phyloP scores from a whole-genome alignment of 2,888 invertebrate genomes.

The Drymonia ruficornis region DNA sequence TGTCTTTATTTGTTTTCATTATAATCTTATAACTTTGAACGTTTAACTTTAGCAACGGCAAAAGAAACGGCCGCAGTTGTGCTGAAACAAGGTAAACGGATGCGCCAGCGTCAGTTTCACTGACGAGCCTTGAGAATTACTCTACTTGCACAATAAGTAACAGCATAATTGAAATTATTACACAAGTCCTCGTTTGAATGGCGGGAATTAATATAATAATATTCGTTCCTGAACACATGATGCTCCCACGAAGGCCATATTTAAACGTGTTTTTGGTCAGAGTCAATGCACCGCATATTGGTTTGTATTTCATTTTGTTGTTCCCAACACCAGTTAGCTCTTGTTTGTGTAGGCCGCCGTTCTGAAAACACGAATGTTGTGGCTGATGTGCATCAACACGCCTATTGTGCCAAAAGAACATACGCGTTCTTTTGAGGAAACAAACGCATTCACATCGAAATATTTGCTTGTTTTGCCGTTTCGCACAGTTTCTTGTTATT shows the following conservation, averaged over 20 bases:
- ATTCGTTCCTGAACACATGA: slow-evolving; percentile 7
- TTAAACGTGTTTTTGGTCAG: slow-evolving; percentile 1
- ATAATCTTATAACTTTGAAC: background rate
- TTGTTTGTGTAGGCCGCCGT: slow-evolving; percentile 53
- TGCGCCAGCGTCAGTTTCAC: slow-evolving; percentile 65
- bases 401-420: slow-evolving; percentile 67
- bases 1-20: background rate
- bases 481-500: slow-evolving; percentile 49
- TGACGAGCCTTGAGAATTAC: slow-evolving; percentile 62
- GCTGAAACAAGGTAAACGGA: slow-evolving; percentile 64
- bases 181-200: slow-evolving; percentile 17
- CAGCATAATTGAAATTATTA: slow-evolving; percentile 28
- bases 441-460: slow-evolving; percentile 67
- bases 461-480: slow-evolving; percentile 61
- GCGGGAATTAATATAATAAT: slow-evolving; percentile 16
- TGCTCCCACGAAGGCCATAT: slow-evolving; percentile 4
- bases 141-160: slow-evolving; percentile 54
- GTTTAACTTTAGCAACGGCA: background rate
- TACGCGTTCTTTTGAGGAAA: slow-evolving; percentile 60
- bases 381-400: slow-evolving; percentile 65
- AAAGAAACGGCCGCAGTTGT: slow-evolving; percentile 33
- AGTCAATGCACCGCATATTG: background rate
- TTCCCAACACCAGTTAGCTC: slow-evolving; percentile 27
- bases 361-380: slow-evolving; percentile 76
- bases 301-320: slow-evolving; percentile 14